Evolutionary conservation across 2,113 vertebrate species (phyloP), one percentile per base, ranked within the genome.

Genomic region (Pseudonaja textilis): DNA sequence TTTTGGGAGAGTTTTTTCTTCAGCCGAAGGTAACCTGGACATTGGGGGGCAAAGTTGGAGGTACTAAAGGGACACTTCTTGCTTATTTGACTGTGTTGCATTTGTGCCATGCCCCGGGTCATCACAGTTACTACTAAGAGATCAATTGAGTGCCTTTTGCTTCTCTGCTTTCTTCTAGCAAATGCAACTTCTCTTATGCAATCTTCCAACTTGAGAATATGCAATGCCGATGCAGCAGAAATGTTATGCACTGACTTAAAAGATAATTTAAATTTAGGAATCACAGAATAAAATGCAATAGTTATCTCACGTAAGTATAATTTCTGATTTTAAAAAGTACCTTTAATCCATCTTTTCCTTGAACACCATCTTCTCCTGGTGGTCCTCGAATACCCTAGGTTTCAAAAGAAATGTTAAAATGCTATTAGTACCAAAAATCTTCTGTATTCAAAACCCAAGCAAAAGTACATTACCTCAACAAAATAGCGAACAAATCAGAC

Each of bases 301-400:
- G 50, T 25, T 9, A 12, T n/a, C 3, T 3, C 12, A 12, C 39
- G 16, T 89, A 90, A 1, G 55, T 12, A 22, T 42, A 34, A 39
- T 22, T 47, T 47, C 57, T 89, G 16, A 42, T 90, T 5, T n/a
- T 34, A 18, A 22, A 88, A 88, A 1, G 74, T 98, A 99, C 99
- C 99, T 99, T 99, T 90, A 96, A 54, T 93, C 99, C 99, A 96
- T 99, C 99, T 97, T 99, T 99, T 88, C 99, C 99, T 97, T 99
- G 99, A 94, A 97, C 92, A 64, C 99, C 99, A 0, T 99, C 99
- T 98, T 99, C 99, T 94, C 99, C 99, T 59, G 98, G 93, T 91
- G 98, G 97, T 95, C 99, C 99, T 87, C 98, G 97, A 93, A 97
- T 96, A 95, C 99, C 99, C 99, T 99, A 89, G 95, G n/a, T 95